A percentile compares a stretch with the other conserved stretches of the same genome.
These are phyloP conservation scores for Hydropsyche betteni DNA, from an alignment of 2,888 invertebrate species.

Conservation along the genomic window DNA sequence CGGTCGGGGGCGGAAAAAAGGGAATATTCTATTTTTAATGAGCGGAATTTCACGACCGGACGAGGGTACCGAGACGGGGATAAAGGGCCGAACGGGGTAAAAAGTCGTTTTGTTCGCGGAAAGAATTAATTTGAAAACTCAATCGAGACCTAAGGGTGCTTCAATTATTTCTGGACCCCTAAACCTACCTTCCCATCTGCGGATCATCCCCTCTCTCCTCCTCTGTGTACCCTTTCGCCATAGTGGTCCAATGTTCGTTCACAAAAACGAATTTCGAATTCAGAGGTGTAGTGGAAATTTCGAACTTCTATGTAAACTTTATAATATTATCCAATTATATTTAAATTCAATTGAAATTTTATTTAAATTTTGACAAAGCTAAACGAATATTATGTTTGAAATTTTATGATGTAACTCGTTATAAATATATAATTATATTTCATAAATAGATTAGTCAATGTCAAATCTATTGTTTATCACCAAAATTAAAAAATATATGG, in stretches of 20 bases:
- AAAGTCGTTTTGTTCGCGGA: constrained; percentile 35
- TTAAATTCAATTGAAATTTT: no score
- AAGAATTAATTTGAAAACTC: constrained; percentile 37
- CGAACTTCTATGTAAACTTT: no score
- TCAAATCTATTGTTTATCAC: no score
- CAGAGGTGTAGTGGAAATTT: neutral
- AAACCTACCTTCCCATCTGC: no score
- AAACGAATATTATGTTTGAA: no score
- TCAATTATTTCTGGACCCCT: constrained; percentile 34
- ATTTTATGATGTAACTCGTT: no score
- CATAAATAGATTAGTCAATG: no score
- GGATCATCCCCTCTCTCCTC: neutral
- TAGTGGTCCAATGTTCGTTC: neutral
- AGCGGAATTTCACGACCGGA: constrained; percentile 23
- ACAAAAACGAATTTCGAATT: constrained; percentile 20
- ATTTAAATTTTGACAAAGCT: no score
- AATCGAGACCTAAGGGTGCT: constrained; percentile 36
- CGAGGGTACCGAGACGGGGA: neutral
- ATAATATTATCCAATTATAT: no score
- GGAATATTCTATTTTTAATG: constrained; percentile 32
- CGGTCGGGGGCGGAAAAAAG: constrained; percentile 21
- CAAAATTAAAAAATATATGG: no score
- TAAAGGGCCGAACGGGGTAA: constrained; percentile 31
- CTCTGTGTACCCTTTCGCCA: neutral
- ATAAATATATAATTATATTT: no score